phyloP scores from a whole-genome alignment of 2,113 vertebrate species.

The Genyomyrus donnyi region DNA sequence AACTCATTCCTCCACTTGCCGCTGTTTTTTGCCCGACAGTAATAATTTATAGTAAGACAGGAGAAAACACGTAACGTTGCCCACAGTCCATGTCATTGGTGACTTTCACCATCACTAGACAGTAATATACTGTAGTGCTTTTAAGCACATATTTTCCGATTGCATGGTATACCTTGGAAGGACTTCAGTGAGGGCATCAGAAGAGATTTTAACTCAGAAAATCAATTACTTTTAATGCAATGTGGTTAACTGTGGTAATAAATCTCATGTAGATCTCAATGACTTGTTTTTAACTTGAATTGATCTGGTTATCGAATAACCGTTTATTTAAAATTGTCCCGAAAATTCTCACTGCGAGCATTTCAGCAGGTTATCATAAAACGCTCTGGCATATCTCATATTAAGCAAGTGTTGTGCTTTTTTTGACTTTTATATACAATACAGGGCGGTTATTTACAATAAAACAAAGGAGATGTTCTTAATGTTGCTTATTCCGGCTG shows the following conservation, averaged over 20 bases:
- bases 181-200: background rate
- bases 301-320: background rate
- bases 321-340: background rate
- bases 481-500: background rate
- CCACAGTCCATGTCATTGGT: background rate
- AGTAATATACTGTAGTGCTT: background rate
- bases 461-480: background rate
- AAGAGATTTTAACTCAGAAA: background rate
- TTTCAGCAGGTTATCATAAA: slow-evolving; percentile 12
- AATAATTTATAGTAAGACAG: background rate
- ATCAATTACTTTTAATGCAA: slow-evolving; percentile 15
- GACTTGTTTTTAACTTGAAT: slow-evolving; percentile 7
- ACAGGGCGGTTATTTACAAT: background rate
- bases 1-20: background rate
- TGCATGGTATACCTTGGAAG: background rate
- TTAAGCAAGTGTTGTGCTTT: slow-evolving; percentile 3
- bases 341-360: background rate
- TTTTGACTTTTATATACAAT: background rate
- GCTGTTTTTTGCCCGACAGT: background rate
- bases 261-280: slow-evolving; percentile 1
- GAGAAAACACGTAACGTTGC: background rate
- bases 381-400: background rate
- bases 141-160: slow-evolving; percentile 12
- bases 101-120: background rate
- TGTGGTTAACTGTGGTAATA: background rate